Evolutionary conservation across 1,140 invertebrate species (phyloP), one percentile per base, ranked within the genome.

Genomic region (Proales similis): DNA sequence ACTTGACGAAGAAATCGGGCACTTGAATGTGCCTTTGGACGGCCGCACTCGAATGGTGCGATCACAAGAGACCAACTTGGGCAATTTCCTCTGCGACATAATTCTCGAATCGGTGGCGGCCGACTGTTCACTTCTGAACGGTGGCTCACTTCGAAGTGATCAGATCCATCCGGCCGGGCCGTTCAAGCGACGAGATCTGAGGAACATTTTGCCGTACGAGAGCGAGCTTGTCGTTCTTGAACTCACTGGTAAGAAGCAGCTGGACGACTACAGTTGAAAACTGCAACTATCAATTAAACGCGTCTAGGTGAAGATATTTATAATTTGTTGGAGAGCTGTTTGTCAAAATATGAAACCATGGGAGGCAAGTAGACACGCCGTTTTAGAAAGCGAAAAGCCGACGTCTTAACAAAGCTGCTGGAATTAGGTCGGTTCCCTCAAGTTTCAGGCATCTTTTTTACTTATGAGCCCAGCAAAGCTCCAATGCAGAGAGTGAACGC

Each of bases 11-110:
- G 36, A 57, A 17, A 74, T 92, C 39, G 88, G 88, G 27, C 80
- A 81, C 66, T 88, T 91, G 73, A 78, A 81, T 51, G 85, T 87
- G 12, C 84, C 86, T 46, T 74, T 92, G 45, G 88, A 92, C 70
- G 88, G 87, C 2, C 75, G 85, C 22, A 91, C 91, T 77, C 79
- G 82, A 2, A 77, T 79, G 24, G 83, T 91, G 62, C 77, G 89
- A 36, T 86, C 85, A 0, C 72, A 79, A 65, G 89, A 92, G 78
- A 87, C 87, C 6, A 91, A 91, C 79, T 78, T 91, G 53, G 88
- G 88, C 48, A 90, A 90, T 76, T 90, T 89, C 82, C 82, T 89
- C 36, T 86, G 85, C 70, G 88, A 92, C 72, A 84, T 91, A 29
- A 83, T 90, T 62, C 69, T 90, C 53, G 84, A 86, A 0, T 82